phyloP scores from a whole-genome alignment of 37 sponge, comb jelly and placozoan genomes.

The Theonella swinhoei region DNA sequence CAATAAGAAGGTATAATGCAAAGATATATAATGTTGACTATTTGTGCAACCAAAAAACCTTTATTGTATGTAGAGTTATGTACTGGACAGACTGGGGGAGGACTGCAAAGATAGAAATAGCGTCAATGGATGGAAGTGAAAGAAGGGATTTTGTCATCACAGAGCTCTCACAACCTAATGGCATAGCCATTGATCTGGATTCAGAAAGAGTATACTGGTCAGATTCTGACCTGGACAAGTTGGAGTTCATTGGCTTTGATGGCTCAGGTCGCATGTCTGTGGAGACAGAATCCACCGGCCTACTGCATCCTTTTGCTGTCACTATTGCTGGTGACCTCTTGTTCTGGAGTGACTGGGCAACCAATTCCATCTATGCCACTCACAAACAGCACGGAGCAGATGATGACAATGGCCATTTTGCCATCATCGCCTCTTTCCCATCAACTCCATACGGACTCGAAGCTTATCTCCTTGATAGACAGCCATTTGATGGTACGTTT shows the following conservation, averaged over 20 bases:
- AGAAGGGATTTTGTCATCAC: not conserved
- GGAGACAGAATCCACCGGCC: not conserved
- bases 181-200: not conserved
- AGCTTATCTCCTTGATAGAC: not conserved
- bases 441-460: constrained; percentile 18
- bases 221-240: not conserved
- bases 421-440: not conserved
- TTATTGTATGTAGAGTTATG: not conserved
- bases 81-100: not conserved
- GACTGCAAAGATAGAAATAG: not conserved
- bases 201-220: not conserved
- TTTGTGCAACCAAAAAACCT: too few species aligned
- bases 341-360: not conserved
- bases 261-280: not conserved
- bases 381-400: not conserved
- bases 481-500: not conserved
- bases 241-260: not conserved
- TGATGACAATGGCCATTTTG: not conserved
- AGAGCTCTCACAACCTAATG: not conserved
- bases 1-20: constrained; percentile 51
- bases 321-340: not conserved
- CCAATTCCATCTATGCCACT: not conserved
- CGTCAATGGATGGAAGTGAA: not conserved
- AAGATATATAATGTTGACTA: too few species aligned
- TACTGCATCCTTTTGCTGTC: not conserved